phyloP scores from a whole-genome alignment of 2,113 vertebrate genomes.

The Hypomesus transpacificus region DNA sequence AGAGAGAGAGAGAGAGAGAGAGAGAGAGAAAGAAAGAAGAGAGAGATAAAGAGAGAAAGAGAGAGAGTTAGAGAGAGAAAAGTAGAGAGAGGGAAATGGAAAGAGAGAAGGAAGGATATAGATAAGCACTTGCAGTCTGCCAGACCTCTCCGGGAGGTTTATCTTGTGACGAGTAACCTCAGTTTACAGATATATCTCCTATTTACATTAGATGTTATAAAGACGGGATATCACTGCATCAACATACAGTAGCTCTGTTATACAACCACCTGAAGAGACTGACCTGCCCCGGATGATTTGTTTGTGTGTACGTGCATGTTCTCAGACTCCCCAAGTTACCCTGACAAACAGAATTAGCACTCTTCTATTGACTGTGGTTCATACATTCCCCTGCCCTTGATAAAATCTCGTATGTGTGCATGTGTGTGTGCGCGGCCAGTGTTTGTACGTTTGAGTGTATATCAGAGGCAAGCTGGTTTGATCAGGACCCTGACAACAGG shows the following conservation, averaged over 20 bases:
- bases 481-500: conserved; percentile 22
- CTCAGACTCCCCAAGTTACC: conserved; percentile 41
- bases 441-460: conserved; percentile 14
- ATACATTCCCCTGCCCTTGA: conserved; percentile 54
- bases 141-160: conserved; percentile 39
- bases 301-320: conserved; percentile 62
- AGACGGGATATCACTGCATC: conserved; percentile 28
- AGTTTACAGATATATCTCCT: not conserved
- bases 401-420: conserved; percentile 59
- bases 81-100: too few relatives aligned
- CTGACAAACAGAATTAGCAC: conserved; percentile 40
- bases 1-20: conserved; percentile 9
- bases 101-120: too few relatives aligned
- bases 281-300: conserved; percentile 34
- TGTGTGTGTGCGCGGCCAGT: conserved; percentile 6
- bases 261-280: conserved; percentile 37
- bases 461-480: conserved; percentile 24
- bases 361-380: conserved; percentile 44
- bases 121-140: conserved; percentile 26
- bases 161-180: not conserved
- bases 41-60: conserved; percentile 5
- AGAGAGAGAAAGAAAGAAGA: conserved; percentile 14
- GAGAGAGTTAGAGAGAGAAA: not conserved
- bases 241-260: conserved; percentile 33
- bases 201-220: conserved; percentile 31